A percentile compares a stretch with the other conserved stretches of the same genome.
These are phyloP conservation scores for Tychaedon coryphoeus DNA, from an alignment of 2,113 vertebrate genomes.

Conservation along the genomic window DNA sequence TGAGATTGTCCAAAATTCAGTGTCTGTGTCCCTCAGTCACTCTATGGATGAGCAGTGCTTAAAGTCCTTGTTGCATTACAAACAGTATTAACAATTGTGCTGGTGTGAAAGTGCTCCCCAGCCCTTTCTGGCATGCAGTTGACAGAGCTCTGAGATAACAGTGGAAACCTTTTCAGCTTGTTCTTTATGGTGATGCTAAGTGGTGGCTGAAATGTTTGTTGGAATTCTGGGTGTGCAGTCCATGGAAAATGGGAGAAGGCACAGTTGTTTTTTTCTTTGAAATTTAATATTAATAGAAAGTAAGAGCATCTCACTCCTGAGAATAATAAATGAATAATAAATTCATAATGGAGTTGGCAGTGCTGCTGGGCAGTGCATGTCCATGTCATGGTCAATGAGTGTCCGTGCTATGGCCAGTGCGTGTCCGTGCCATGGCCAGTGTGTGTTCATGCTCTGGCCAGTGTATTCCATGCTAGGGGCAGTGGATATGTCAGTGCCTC, in stretches of 20 bases:
- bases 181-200: background rate
- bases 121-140: background rate
- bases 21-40: background rate
- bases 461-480: too few relatives aligned
- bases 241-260: background rate
- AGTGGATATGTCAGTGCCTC: too few relatives aligned
- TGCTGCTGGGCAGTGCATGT: background rate
- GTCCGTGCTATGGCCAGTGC: rapidly evolving
- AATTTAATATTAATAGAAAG: background rate
- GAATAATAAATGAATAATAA: background rate
- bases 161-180: background rate
- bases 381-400: rapidly evolving
- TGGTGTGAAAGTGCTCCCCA: background rate
- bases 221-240: background rate
- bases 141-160: background rate
- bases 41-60: background rate
- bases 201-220: background rate
- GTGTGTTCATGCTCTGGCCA: rapidly evolving
- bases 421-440: too few relatives aligned
- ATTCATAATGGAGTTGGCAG: background rate
- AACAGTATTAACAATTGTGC: background rate
- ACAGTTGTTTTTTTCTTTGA: background rate
- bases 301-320: background rate
- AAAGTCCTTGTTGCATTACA: background rate
- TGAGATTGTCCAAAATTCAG: rapidly evolving